A percentile compares a stretch with the other conserved stretches of the same genome.
Evolutionary conservation across 2,113 vertebrate species (phyloP).

Genomic region (Phylloscopus trochilus): DNA sequence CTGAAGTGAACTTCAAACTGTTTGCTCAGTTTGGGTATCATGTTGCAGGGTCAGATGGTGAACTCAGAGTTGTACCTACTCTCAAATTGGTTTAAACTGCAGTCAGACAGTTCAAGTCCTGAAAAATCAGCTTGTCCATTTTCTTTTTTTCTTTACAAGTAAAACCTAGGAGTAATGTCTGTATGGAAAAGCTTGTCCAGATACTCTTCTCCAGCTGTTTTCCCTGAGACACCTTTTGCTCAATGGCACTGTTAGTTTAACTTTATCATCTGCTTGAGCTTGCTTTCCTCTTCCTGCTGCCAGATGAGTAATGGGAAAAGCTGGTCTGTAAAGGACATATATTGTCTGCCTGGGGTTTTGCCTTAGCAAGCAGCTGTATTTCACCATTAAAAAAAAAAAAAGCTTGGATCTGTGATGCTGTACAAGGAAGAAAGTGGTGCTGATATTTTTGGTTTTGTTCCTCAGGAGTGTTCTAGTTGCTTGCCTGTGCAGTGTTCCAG

Average conservation of each 20-base stretch:
- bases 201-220: neutral
- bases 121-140: neutral
- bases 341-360: neutral
- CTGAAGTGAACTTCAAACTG: conserved; percentile 50
- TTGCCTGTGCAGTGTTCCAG: neutral
- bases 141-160: neutral
- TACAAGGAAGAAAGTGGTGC: neutral
- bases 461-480: neutral
- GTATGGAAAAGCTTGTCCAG: neutral
- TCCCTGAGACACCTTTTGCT: neutral
- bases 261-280: neutral
- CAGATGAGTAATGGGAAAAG: neutral
- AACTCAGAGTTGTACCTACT: neutral
- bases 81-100: conserved; percentile 44
- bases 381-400: neutral
- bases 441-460: neutral
- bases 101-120: neutral
- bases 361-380: neutral
- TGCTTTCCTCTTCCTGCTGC: neutral
- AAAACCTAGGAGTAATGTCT: neutral
- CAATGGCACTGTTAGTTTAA: neutral
- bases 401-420: neutral
- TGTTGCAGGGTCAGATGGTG: conserved; percentile 15
- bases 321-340: neutral
- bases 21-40: neutral